A percentile compares a stretch with the other conserved stretches of the same genome.
These are phyloP conservation scores for Sarcophaga peregrina DNA, from an alignment of 1,140 invertebrate species.

Conservation along the genomic window DNA sequence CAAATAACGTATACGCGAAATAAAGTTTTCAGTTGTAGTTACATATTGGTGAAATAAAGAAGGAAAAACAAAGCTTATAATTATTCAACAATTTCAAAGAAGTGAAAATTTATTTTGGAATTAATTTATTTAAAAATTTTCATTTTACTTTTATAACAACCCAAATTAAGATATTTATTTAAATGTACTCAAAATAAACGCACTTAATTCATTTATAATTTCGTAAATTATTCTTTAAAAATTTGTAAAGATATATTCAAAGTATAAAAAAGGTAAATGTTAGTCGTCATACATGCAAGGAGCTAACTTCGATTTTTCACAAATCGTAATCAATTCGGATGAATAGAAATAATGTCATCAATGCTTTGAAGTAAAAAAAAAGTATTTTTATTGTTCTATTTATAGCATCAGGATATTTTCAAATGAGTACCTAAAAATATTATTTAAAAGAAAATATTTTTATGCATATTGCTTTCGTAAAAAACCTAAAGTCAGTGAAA, in stretches of 20 bases:
- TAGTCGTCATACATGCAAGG: background rate
- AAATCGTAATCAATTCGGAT: background rate
- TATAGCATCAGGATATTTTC: background rate
- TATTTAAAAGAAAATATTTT: background rate
- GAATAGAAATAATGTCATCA: background rate
- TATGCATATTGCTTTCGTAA: background rate
- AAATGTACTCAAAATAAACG: background rate
- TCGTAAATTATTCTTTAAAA: background rate
- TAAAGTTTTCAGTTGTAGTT: slow-evolving; percentile 27
- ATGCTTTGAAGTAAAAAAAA: background rate
- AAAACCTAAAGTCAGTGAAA: too few relatives aligned
- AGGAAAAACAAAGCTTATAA: background rate
- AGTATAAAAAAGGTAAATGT: background rate
- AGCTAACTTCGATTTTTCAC: slow-evolving; percentile 20
- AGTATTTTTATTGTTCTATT: slow-evolving; percentile 2
- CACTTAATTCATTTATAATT: background rate
- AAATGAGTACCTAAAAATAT: background rate
- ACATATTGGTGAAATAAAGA: slow-evolving; percentile 19
- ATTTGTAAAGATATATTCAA: background rate
- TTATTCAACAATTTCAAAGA: background rate
- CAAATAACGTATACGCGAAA: background rate
- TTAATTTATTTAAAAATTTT: slow-evolving; percentile 4
- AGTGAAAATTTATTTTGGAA: slow-evolving; percentile 3
- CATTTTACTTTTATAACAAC: background rate
- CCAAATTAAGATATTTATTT: background rate